Percentiles rank a stretch among this genome's conserved stretches.
Conservation (phyloP, 2,888 invertebrate genomes). For the Epicampocera succincta region DNA sequence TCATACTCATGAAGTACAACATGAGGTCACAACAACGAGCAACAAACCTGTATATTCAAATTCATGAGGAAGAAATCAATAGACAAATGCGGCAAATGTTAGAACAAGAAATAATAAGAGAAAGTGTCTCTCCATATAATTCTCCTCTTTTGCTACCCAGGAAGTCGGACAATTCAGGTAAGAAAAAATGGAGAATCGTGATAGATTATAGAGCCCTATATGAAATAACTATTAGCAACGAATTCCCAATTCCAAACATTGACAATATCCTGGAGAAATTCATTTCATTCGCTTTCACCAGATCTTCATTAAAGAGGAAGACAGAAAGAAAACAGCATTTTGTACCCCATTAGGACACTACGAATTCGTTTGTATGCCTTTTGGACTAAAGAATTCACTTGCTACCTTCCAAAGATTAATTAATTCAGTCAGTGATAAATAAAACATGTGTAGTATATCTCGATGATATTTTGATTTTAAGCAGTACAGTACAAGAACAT, state of each 20-base stretch:
- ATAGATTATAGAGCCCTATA: slow-evolving; percentile 13
- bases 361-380: slow-evolving; percentile 25
- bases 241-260: slow-evolving; percentile 70
- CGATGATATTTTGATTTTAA: no score
- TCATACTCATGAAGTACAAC: no score
- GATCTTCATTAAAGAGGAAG: slow-evolving; percentile 16
- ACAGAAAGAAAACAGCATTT: no score
- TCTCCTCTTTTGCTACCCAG: slow-evolving; percentile 41
- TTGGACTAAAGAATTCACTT: slow-evolving; percentile 66
- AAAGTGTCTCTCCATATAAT: slow-evolving; percentile 48
- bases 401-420: slow-evolving; percentile 73
- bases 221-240: slow-evolving; percentile 22
- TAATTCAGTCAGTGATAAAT: slow-evolving; percentile 46
- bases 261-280: no score
- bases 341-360: not conserved
- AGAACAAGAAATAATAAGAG: slow-evolving; percentile 32
- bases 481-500: no score
- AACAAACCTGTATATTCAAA: no score
- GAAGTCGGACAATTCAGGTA: slow-evolving; percentile 28
- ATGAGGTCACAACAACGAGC: no score
- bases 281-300: slow-evolving; percentile 64
- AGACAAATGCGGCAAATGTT: not conserved
- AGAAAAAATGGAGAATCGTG: slow-evolving; percentile 33
- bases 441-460: slow-evolving; percentile 28
- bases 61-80: no score